Conservation (phyloP, 2,113 vertebrate species). For the Gadus macrocephalus region DNA sequence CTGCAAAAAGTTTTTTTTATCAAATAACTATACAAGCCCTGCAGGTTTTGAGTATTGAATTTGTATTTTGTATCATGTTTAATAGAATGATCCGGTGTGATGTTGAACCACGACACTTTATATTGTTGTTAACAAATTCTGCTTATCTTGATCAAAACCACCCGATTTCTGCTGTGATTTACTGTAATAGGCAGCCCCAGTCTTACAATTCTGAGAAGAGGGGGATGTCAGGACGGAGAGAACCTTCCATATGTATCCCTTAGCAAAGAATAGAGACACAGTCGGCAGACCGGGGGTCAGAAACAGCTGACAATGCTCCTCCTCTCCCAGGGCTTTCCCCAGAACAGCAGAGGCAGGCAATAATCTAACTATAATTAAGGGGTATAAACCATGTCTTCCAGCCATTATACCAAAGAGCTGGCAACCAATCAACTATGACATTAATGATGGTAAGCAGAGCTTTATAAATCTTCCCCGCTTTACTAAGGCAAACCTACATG, state of each 20-base stretch:
- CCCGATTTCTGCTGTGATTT: constrained; percentile 20
- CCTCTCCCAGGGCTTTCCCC: constrained; percentile 59
- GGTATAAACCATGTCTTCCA: constrained; percentile 76
- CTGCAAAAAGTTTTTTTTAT: neutral
- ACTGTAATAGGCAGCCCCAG: constrained; percentile 34
- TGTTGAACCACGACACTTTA: no score
- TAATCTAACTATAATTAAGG: constrained; percentile 79
- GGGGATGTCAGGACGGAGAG: constrained; percentile 52
- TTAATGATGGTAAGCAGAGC: constrained; percentile 64
- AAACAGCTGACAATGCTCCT: constrained; percentile 71
- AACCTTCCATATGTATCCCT: constrained; percentile 66
- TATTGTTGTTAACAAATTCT: no score
- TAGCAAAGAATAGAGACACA: constrained; percentile 64
- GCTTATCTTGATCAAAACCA: constrained; percentile 16
- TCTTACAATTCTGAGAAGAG: constrained; percentile 36
- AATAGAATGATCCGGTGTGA: neutral
- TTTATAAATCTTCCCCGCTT: constrained; percentile 65
- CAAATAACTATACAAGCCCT: neutral
- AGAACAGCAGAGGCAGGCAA: constrained; percentile 70
- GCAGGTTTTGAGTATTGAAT: no score
- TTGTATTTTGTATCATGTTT: neutral
- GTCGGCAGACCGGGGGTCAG: constrained; percentile 58
- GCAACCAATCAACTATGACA: constrained; percentile 73
- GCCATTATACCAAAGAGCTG: constrained; percentile 64
- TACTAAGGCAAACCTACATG: constrained; percentile 60